phyloP scores from a whole-genome alignment of 2,888 invertebrate genomes.

The Phoenoteleia sp. region DNA sequence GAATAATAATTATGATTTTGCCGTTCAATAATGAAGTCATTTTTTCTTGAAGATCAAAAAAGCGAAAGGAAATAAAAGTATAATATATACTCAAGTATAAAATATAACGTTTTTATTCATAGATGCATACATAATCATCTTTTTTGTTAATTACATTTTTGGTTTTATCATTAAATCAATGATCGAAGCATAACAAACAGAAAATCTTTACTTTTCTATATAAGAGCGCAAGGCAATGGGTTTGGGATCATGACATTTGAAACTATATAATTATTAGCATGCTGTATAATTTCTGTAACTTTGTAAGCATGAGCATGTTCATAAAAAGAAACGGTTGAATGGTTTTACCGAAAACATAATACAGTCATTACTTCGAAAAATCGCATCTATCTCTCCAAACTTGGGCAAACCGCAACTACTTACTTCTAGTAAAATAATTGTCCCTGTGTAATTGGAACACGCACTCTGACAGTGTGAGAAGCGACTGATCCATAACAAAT shows the following conservation, averaged over 20 bases:
- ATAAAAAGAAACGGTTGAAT: constrained; percentile 12
- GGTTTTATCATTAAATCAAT: neutral
- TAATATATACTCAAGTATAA: too few species aligned
- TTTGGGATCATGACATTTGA: constrained; percentile 6
- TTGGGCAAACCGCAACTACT: neutral
- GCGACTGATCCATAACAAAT: neutral
- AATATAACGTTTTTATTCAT: neutral
- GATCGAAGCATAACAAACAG: constrained; percentile 17
- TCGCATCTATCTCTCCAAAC: constrained; percentile 20
- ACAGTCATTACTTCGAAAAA: neutral
- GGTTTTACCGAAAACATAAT: constrained; percentile 11
- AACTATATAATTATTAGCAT: constrained; percentile 11
- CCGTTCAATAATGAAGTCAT: too few species aligned
- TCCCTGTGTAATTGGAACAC: constrained; percentile 11
- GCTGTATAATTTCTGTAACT: neutral
- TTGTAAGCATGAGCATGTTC: constrained; percentile 17
- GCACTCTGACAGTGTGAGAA: neutral
- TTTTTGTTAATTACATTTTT: neutral
- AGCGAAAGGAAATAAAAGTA: too few species aligned
- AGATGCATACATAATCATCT: neutral
- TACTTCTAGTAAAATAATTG: constrained; percentile 16
- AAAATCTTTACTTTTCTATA: constrained; percentile 5
- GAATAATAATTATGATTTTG: too few species aligned
- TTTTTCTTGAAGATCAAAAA: too few species aligned
- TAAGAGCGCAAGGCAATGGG: constrained; percentile 6